Evolutionary conservation across 2,113 vertebrate species (phyloP).

Genomic region (Alouatta palliata): DNA sequence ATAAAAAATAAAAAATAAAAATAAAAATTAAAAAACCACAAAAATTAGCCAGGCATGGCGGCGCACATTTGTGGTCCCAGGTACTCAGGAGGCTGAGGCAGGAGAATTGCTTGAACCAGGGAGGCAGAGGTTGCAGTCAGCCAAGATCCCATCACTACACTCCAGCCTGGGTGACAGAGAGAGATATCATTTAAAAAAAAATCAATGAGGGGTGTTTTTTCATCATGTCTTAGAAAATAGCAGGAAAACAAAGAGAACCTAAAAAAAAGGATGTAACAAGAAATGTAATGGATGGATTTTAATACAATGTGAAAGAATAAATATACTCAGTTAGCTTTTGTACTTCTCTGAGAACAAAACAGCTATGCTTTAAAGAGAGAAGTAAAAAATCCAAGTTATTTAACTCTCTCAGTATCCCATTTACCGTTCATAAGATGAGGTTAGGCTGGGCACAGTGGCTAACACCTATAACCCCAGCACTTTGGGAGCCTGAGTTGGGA

Average conservation of each 20-base stretch:
- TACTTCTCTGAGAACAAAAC: neutral
- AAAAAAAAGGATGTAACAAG: neutral
- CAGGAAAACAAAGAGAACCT: neutral
- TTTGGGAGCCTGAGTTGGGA: too few relatives aligned
- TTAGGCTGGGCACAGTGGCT: too few relatives aligned
- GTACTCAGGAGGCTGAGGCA: too few relatives aligned
- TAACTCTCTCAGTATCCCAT: neutral
- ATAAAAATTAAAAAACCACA: too few relatives aligned
- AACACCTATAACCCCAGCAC: too few relatives aligned
- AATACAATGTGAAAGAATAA: neutral
- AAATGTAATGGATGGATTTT: neutral
- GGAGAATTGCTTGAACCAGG: too few relatives aligned
- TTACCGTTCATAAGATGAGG: neutral
- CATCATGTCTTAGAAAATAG: neutral
- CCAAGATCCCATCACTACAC: too few relatives aligned
- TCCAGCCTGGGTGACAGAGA: too few relatives aligned
- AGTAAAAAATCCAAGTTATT: conserved; percentile 8
- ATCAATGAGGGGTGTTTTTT: neutral
- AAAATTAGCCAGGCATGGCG: too few relatives aligned
- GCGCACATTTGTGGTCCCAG: too few relatives aligned
- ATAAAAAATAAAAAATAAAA: too few relatives aligned
- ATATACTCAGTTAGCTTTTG: neutral
- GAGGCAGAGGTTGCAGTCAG: too few relatives aligned
- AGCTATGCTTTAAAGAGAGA: neutral
- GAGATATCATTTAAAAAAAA: neutral